Percentiles rank a stretch among this genome's conserved stretches.
Conservation (phyloP, 2,888 invertebrate genomes). For the Nymphalis urticae region DNA sequence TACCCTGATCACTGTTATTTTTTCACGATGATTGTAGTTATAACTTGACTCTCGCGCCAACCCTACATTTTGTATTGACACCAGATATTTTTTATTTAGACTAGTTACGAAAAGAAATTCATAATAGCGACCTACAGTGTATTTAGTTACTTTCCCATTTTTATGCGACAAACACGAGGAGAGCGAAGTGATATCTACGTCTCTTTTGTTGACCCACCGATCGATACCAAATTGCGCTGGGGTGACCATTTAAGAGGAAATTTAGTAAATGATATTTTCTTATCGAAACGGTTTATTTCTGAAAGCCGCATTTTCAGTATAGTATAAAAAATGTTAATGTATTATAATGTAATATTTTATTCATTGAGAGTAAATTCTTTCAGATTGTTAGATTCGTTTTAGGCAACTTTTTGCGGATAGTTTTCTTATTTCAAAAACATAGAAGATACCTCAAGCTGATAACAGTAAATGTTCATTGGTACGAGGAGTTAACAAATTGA, state of each 20-base stretch:
- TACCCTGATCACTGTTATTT: conserved; percentile 37
- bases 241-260: conserved; percentile 58
- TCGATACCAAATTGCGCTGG: conserved; percentile 66
- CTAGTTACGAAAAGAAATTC: conserved; percentile 21
- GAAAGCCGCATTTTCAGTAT: neutral
- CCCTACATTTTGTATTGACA: conserved; percentile 39
- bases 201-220: conserved; percentile 63
- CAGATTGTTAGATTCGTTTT: neutral
- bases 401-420: neutral
- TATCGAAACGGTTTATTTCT: neutral
- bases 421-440: neutral
- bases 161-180: conserved; percentile 73
- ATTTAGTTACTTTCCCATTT: conserved; percentile 68
- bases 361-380: neutral
- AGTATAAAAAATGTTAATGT: neutral
- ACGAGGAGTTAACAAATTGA: neutral
- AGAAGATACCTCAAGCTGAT: conserved; percentile 10
- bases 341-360: neutral
- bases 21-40: conserved; percentile 17
- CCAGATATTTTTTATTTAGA: conserved; percentile 15
- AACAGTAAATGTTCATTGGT: conserved; percentile 12
- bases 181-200: conserved; percentile 58
- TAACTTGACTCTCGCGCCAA: conserved; percentile 6
- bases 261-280: conserved; percentile 8
- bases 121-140: conserved; percentile 20